Conservation (phyloP, 2,113 vertebrate species). For the Myxocyprinus asiaticus region DNA sequence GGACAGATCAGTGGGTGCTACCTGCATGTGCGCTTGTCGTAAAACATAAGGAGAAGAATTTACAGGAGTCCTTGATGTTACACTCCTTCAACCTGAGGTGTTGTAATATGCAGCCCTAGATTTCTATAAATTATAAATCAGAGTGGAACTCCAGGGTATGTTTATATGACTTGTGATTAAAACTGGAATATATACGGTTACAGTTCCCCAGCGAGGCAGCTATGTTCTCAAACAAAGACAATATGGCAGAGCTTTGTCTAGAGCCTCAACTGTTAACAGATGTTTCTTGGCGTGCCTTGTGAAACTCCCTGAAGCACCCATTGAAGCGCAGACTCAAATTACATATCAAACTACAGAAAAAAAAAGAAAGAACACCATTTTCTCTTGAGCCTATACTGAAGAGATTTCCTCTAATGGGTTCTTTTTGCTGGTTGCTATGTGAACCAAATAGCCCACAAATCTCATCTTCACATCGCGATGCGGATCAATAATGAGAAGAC, state of each 20-base stretch:
- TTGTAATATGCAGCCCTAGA: slow-evolving; percentile 7
- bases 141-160: background rate
- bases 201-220: background rate
- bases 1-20: slow-evolving; percentile 2
- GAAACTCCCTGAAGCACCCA: slow-evolving; percentile 24
- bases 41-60: slow-evolving; percentile 7
- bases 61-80: slow-evolving; percentile 2
- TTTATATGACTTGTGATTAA: slow-evolving; percentile 32
- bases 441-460: slow-evolving; percentile 27
- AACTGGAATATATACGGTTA: background rate
- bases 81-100: background rate
- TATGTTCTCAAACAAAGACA: background rate
- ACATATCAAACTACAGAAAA: background rate
- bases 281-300: slow-evolving; percentile 20
- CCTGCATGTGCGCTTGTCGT: background rate
- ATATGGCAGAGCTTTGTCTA: slow-evolving; percentile 14
- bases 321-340: background rate
- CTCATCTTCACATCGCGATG: slow-evolving; percentile 14
- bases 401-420: slow-evolving; percentile 15
- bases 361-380: slow-evolving; percentile 4
- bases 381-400: slow-evolving; percentile 14
- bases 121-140: slow-evolving; percentile 14
- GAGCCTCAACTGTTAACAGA: slow-evolving; percentile 11
- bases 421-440: slow-evolving; percentile 19
- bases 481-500: slow-evolving; percentile 18